phyloP scores from a whole-genome alignment of 2,113 vertebrate species.

The Cyrtonyx montezumae region DNA sequence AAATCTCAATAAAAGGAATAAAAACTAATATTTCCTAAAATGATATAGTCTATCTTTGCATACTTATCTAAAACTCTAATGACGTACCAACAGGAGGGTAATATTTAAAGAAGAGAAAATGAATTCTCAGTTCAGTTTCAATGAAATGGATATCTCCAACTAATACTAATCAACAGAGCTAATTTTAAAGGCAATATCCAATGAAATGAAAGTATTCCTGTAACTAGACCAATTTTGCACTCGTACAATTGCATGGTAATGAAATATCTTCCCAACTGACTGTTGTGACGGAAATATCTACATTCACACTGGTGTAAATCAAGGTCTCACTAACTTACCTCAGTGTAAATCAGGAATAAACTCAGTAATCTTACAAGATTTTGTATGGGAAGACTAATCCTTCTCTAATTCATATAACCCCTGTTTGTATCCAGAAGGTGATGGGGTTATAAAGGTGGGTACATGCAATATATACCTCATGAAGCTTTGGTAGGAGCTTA shows the following conservation, averaged over 20 bases:
- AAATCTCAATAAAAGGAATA: neutral
- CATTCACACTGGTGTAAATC: constrained; percentile 15
- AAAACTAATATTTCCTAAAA: neutral
- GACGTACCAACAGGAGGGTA: neutral
- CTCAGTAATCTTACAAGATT: neutral
- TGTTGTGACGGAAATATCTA: neutral
- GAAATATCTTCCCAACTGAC: neutral
- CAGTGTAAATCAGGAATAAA: neutral
- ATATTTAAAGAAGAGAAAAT: constrained; percentile 12
- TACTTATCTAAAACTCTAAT: neutral
- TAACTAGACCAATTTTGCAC: neutral
- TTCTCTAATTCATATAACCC: neutral
- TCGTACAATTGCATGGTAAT: neutral
- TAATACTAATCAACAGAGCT: neutral
- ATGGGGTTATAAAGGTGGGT: neutral
- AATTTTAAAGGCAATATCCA: neutral
- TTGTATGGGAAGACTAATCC: neutral
- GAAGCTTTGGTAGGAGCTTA: neutral
- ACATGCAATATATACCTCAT: neutral
- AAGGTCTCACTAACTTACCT: neutral
- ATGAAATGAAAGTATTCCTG: neutral
- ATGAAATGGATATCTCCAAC: neutral
- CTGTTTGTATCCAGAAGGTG: rapidly evolving
- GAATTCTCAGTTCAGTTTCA: constrained; percentile 8
- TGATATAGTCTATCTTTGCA: neutral